Percentiles rank a stretch among this genome's conserved stretches.
Evolutionary conservation across 1,140 invertebrate species (phyloP).

Genomic region (Periplaneta americana): DNA sequence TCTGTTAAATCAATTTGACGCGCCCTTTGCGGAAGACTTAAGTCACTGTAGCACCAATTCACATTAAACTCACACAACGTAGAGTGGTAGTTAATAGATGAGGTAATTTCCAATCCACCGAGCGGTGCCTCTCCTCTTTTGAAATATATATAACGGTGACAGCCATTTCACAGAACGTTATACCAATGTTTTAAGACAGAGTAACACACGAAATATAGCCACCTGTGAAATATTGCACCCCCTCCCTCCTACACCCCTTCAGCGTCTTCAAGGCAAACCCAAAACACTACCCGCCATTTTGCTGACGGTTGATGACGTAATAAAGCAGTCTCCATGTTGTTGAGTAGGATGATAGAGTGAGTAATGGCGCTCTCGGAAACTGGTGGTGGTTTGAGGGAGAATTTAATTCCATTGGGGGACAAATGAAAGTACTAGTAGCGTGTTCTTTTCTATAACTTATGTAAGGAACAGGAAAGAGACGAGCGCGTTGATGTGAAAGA

Average conservation of each 20-base stretch:
- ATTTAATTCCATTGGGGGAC: neutral
- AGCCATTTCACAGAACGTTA: neutral
- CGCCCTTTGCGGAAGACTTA: too few species aligned
- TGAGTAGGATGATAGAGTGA: neutral
- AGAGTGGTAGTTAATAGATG: neutral
- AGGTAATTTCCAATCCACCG: neutral
- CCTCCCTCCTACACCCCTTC: neutral
- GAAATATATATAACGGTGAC: neutral
- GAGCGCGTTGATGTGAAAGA: neutral
- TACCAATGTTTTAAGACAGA: neutral
- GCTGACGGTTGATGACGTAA: neutral
- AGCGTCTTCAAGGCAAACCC: neutral
- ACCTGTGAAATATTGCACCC: neutral
- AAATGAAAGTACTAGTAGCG: neutral
- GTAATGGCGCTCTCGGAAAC: neutral
- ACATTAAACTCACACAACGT: neutral
- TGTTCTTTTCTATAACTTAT: neutral
- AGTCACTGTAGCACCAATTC: neutral
- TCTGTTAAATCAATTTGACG: too few species aligned
- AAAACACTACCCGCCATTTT: neutral
- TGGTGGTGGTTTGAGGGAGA: neutral
- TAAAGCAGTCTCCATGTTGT: neutral
- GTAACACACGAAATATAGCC: neutral
- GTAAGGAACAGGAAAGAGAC: neutral
- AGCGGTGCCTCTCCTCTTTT: neutral